Conservation (phyloP, 1,140 invertebrate species). For the Notospermus geniculatus region DNA sequence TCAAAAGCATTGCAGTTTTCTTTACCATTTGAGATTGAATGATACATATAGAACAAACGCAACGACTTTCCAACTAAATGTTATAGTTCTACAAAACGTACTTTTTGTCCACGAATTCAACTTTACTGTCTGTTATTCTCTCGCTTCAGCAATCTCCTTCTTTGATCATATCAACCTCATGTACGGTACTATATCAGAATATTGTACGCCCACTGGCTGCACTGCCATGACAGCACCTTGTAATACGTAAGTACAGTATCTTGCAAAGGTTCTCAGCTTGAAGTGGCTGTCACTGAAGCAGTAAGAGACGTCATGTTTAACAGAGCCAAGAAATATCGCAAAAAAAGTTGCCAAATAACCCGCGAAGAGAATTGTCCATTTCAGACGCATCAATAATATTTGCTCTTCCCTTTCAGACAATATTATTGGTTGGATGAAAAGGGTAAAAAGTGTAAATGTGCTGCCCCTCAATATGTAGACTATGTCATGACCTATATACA, state of each 20-base stretch:
- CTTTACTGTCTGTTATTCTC: no score
- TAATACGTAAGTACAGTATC: constrained; percentile 71
- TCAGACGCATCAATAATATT: background rate
- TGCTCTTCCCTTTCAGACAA: constrained; percentile 63
- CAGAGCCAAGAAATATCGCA: no score
- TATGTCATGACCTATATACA: constrained; percentile 98
- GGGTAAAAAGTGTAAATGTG: constrained; percentile 94
- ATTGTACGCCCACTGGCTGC: constrained; percentile 91
- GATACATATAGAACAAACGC: no score
- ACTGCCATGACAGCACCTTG: constrained; percentile 93
- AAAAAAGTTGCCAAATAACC: background rate
- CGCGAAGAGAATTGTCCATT: no score
- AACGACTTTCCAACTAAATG: no score
- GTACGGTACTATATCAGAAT: constrained; percentile 96
- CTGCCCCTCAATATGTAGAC: constrained; percentile 97
- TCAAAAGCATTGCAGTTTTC: no score
- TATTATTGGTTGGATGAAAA: constrained; percentile 99
- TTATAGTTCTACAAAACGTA: no score
- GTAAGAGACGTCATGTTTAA: no score
- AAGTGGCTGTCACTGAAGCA: no score
- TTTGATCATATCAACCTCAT: constrained; percentile 98
- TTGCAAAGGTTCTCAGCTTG: no score
- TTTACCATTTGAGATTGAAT: no score
- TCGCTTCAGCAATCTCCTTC: constrained; percentile 92
- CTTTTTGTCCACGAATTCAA: no score